phyloP scores from a whole-genome alignment of 1,140 invertebrate species.

The Pomacea maculata region DNA sequence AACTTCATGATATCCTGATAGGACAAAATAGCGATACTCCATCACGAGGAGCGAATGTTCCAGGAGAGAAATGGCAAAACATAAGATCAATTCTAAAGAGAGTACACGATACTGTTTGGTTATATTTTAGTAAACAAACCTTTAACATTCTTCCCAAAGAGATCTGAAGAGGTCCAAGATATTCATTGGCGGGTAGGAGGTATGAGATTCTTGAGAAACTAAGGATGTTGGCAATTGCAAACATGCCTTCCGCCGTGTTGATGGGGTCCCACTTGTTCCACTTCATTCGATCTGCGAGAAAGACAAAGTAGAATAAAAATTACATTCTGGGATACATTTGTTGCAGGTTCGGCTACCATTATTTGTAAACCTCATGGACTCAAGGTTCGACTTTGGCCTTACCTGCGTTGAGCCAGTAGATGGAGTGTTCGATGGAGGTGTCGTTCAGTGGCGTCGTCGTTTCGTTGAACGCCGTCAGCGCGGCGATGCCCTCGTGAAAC shows the following conservation, averaged over 20 bases:
- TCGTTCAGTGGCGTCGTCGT: neutral
- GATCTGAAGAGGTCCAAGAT: slow-evolving; percentile 58
- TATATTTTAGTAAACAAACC: slow-evolving; percentile 31
- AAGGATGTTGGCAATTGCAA: slow-evolving; percentile 60
- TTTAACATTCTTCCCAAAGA: slow-evolving; percentile 59
- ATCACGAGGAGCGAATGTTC: neutral
- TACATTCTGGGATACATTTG: neutral
- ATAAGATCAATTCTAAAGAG: neutral
- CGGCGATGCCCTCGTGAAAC: slow-evolving; percentile 32
- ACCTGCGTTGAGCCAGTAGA: slow-evolving; percentile 53
- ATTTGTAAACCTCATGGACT: neutral
- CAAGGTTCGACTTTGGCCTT: neutral
- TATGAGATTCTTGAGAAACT: slow-evolving; percentile 60
- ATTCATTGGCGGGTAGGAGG: slow-evolving; percentile 56
- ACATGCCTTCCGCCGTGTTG: slow-evolving; percentile 53
- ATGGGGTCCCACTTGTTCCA: slow-evolving; percentile 55
- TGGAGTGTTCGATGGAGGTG: neutral
- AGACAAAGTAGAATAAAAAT: slow-evolving; percentile 8
- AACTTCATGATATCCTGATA: slow-evolving; percentile 58
- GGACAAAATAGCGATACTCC: neutral
- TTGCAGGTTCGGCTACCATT: neutral
- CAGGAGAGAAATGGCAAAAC: neutral
- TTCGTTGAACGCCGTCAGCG: slow-evolving; percentile 5
- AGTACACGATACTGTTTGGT: neutral
- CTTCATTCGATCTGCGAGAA: slow-evolving; percentile 52